Base-by-base conservation (phyloP, 1,140 invertebrate genomes). In the Scylla paramamosain region DNA sequence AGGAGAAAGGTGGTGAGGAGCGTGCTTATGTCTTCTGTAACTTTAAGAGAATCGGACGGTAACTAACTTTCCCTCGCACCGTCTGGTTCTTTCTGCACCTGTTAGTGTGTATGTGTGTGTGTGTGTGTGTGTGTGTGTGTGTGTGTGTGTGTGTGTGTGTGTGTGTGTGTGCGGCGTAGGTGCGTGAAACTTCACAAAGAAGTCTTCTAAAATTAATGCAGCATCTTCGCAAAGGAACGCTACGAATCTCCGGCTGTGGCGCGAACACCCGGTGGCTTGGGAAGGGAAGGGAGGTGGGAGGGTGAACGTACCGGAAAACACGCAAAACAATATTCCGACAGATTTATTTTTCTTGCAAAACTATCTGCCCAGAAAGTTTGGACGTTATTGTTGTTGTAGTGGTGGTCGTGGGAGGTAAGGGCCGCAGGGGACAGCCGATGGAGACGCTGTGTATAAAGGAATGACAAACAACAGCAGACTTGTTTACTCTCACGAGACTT, bases 111-210 rank as follows among this genome's bases (percentile, higher is more conserved):
- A 7, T 92, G 67, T 92, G n/a, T 92, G 31, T 92, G 67, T 92
- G 67, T 77, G n/a, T 92, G n/a, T 92, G 67, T 92, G n/a, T 92
- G 31, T 92, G 67, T 92, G 67, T 92, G 67, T 92, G 67, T 92
- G 67, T 92, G 67, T 92, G 67, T 92, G 67, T 92, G 67, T 92
- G 67, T 91, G 59, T 91, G 59, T 91, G 59, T 91, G 59, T 91
- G 59, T 91, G 59, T 91, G 59, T 91, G 59, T 91, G 20, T 2
- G 67, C 6, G n/a, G 67, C 25, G 67, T 77, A n/a, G 67, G 20
- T n/a, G 67, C 25, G 67, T 77, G 25, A 77, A 77, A n/a, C 67
- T 20, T n/a, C 67, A 6, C n/a, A n/a, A 25, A n/a, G 20, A 77
- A 77, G n/a, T 20, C 52, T 14, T 20, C 52, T 12, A 59, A 59